Evolutionary conservation across 1,140 invertebrate genomes (phyloP).

Genomic region (Papilio dardanus): DNA sequence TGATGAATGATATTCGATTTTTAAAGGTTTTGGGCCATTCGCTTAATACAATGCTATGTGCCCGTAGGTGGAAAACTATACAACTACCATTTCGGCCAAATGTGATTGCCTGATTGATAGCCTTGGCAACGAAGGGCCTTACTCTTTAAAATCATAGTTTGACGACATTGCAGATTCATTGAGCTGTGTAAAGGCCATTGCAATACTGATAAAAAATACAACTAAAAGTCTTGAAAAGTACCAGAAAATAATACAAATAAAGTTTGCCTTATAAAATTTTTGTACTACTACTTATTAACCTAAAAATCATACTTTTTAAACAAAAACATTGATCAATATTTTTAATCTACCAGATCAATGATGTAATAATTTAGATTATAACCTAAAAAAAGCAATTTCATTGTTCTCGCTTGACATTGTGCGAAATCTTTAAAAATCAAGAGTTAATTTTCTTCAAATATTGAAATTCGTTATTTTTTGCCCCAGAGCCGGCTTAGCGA

Average conservation of each 20-base stretch:
- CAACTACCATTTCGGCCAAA: too few species aligned
- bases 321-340: not conserved
- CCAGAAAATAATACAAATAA: too few species aligned
- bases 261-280: too few species aligned
- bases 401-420: not conserved
- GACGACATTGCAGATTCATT: too few species aligned
- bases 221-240: too few species aligned
- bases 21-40: not conserved
- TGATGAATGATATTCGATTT: not conserved
- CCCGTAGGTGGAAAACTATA: too few species aligned
- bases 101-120: too few species aligned
- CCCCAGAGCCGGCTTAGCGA: constrained; percentile 3
- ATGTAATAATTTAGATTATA: not conserved
- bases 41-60: too few species aligned
- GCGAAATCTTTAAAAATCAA: constrained; percentile 7
- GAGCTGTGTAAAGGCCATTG: not conserved
- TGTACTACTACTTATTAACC: too few species aligned
- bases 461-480: constrained; percentile 10
- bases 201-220: not conserved
- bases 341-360: not conserved
- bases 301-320: not conserved
- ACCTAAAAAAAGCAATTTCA: not conserved
- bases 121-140: too few species aligned
- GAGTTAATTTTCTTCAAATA: constrained; percentile 16
- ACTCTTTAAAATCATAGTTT: too few species aligned